Percentiles rank a stretch among this genome's conserved stretches.
Conservation (phyloP, 1,140 invertebrate genomes). For the Halyomorpha halys region DNA sequence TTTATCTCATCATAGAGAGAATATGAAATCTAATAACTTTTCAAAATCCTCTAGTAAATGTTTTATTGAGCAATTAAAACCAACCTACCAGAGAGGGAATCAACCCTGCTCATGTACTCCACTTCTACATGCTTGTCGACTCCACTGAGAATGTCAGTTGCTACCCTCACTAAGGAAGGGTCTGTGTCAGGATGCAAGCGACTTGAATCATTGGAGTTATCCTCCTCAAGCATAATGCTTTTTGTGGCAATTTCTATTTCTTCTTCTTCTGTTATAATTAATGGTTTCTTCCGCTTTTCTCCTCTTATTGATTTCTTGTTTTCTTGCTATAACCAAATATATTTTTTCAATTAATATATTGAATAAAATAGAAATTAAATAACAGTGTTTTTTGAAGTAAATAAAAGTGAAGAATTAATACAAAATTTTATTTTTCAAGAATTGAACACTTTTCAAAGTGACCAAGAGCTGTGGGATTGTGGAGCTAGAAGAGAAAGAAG, state of each 20-base stretch:
- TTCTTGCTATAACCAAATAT: conserved; percentile 3
- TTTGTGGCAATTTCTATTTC: conserved; percentile 19
- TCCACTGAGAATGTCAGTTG: conserved; percentile 30
- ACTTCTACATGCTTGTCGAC: conserved; percentile 29
- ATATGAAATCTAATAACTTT: not conserved
- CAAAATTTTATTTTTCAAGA: no score
- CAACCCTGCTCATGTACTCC: conserved; percentile 14
- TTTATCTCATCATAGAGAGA: not conserved
- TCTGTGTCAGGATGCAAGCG: not conserved
- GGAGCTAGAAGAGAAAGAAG: no score
- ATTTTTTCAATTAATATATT: not conserved
- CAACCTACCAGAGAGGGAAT: not conserved
- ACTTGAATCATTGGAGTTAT: not conserved
- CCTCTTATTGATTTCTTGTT: conserved; percentile 14
- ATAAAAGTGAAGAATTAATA: no score
- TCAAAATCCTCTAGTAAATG: not conserved
- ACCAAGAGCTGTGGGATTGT: no score
- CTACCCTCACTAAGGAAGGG: conserved; percentile 23
- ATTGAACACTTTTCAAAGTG: no score
- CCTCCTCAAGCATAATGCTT: conserved; percentile 34
- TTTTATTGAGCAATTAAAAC: not conserved
- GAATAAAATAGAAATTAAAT: no score
- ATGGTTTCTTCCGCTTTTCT: conserved; percentile 2
- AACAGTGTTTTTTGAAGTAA: no score
- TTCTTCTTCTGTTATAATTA: conserved; percentile 19